A percentile compares a stretch with the other conserved stretches of the same genome.
Conservation (phyloP, 2,113 vertebrate species). For the Epinephelus moara region DNA sequence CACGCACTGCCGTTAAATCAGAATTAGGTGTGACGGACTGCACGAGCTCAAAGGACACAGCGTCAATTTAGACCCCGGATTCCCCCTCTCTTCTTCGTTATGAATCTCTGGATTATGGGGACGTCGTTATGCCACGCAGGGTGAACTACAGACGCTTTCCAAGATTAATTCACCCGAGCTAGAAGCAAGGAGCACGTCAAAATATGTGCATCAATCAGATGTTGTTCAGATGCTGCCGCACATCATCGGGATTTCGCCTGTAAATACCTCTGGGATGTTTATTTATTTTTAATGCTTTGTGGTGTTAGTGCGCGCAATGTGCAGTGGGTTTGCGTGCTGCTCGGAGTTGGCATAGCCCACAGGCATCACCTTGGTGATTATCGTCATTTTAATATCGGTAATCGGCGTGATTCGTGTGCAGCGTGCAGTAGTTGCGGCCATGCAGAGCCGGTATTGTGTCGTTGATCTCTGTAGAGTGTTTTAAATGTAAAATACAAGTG, state of each 20-base stretch:
- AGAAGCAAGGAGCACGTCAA: conserved; percentile 22
- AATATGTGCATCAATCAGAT: conserved; percentile 40
- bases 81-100: not conserved
- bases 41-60: conserved; percentile 32
- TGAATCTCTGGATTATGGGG: conserved; percentile 61
- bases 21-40: conserved; percentile 57
- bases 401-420: conserved; percentile 26
- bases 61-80: conserved; percentile 39
- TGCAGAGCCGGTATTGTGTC: not conserved
- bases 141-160: conserved; percentile 60
- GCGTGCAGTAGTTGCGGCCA: conserved; percentile 13
- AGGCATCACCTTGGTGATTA: conserved; percentile 45
- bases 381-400: conserved; percentile 23
- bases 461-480: not conserved
- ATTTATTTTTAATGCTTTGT: conserved; percentile 23
- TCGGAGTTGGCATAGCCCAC: conserved; percentile 55
- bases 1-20: conserved; percentile 43
- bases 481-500: conserved; percentile 20
- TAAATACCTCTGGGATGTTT: conserved; percentile 48
- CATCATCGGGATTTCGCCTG: conserved; percentile 24
- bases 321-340: conserved; percentile 33
- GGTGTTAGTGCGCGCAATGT: conserved; percentile 46
- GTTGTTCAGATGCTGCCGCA: conserved; percentile 15
- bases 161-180: conserved; percentile 40
- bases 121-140: conserved; percentile 45